Percentiles rank a stretch among this genome's conserved stretches.
Conservation (phyloP, 2,888 invertebrate species). For the Volucella inflata region DNA sequence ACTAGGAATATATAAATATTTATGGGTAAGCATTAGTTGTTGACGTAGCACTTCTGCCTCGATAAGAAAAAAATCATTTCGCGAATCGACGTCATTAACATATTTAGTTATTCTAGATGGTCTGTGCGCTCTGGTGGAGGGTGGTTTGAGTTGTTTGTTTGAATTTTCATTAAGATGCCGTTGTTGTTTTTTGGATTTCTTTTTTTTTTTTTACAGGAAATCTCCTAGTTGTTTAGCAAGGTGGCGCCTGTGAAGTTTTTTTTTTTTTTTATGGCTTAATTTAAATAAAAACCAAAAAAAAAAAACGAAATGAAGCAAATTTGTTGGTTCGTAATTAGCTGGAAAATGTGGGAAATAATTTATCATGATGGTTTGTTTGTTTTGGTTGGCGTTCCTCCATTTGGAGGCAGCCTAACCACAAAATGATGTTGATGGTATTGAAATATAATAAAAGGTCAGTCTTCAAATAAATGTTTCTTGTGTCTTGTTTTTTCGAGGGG, state of each 20-base stretch:
- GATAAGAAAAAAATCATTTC: conserved; percentile 25
- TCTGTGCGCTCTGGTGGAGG: conserved; percentile 18
- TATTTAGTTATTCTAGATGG: conserved; percentile 54
- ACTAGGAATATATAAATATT: conserved; percentile 30
- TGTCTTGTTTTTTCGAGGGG: too few relatives aligned
- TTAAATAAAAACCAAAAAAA: conserved; percentile 15
- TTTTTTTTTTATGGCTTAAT: conserved; percentile 54
- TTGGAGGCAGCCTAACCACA: conserved; percentile 8
- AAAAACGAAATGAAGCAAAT: not conserved
- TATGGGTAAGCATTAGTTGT: conserved; percentile 26
- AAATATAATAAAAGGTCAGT: not conserved
- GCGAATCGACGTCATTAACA: conserved; percentile 65
- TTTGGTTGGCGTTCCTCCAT: conserved; percentile 8
- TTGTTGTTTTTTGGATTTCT: conserved; percentile 4
- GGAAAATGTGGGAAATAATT: conserved; percentile 10
- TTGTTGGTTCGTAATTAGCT: conserved; percentile 22
- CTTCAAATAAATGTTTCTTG: not conserved
- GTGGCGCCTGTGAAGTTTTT: conserved; percentile 50
- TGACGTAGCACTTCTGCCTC: conserved; percentile 24
- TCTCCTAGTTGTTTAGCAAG: conserved; percentile 30
- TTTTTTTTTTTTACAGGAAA: conserved; percentile 39
- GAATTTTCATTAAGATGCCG: conserved; percentile 59
- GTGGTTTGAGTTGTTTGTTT: conserved; percentile 48
- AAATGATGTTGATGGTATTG: not conserved
- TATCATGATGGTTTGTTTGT: not conserved